A percentile compares a stretch with the other conserved stretches of the same genome.
These are phyloP conservation scores for Sepioteuthis lessoniana DNA, from an alignment of 2,888 invertebrate species.

Conservation along the genomic window DNA sequence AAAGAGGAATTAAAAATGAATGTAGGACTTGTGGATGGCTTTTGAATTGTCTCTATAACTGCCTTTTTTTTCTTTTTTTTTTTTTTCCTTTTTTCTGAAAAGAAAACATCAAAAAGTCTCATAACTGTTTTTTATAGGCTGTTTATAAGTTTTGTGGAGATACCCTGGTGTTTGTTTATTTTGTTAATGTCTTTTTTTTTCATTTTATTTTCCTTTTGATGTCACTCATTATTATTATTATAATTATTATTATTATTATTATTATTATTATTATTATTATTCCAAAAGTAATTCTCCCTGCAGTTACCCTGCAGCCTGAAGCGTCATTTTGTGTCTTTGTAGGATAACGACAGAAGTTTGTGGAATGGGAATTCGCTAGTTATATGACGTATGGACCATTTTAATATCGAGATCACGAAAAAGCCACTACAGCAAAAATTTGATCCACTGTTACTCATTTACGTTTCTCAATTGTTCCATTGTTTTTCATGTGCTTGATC, in stretches of 20 bases:
- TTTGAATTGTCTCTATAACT: background rate
- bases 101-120: background rate
- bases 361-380: constrained; percentile 66
- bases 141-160: constrained; percentile 35
- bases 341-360: constrained; percentile 70
- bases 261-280: constrained; percentile 40
- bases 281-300: constrained; percentile 43
- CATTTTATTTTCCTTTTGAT: background rate
- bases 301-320: constrained; percentile 49
- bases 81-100: background rate
- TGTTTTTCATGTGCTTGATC: constrained; percentile 48
- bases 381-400: constrained; percentile 49
- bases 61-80: background rate
- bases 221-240: background rate
- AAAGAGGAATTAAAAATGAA: no score
- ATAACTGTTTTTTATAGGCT: background rate
- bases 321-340: constrained; percentile 59
- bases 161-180: constrained; percentile 46
- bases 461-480: constrained; percentile 42
- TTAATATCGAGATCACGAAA: constrained; percentile 49
- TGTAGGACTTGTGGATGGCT: background rate
- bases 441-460: constrained; percentile 47
- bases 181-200: constrained; percentile 40
- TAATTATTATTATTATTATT: constrained; percentile 42
- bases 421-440: constrained; percentile 47